phyloP scores from a whole-genome alignment of 2,888 invertebrate genomes.

The Flabesymbios commensalis region DNA sequence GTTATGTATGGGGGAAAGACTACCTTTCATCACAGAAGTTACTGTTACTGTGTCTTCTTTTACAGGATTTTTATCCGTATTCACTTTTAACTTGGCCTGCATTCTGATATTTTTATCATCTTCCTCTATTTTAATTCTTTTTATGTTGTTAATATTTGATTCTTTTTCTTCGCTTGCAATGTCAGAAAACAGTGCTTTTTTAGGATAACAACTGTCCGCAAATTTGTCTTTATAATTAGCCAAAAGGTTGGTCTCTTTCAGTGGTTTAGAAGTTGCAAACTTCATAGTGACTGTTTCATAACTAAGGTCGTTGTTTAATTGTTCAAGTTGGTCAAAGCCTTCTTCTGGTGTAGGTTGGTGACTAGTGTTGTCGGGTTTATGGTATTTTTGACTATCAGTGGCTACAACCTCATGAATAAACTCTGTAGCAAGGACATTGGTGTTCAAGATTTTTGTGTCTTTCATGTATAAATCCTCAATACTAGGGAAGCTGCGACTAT shows the following conservation, averaged over 20 bases:
- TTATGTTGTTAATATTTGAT: slow-evolving; percentile 42
- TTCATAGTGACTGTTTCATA: slow-evolving; percentile 17
- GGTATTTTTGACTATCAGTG: slow-evolving; percentile 68
- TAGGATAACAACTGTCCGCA: slow-evolving; percentile 21
- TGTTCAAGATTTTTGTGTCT: slow-evolving; percentile 68
- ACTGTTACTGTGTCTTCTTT: background rate
- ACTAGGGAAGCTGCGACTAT: slow-evolving; percentile 18
- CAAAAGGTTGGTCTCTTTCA: slow-evolving; percentile 65
- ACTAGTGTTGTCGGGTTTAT: slow-evolving; percentile 62
- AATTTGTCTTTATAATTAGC: slow-evolving; percentile 46
- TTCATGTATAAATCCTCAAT: slow-evolving; percentile 66
- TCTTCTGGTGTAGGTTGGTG: slow-evolving; percentile 21
- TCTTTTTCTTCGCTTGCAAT: slow-evolving; percentile 3
- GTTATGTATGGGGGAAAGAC: too few species aligned
- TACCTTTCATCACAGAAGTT: background rate
- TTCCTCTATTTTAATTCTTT: slow-evolving; percentile 51
- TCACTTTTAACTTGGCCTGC: slow-evolving; percentile 44
- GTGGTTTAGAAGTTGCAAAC: slow-evolving; percentile 29
- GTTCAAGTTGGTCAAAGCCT: background rate
- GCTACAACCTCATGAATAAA: slow-evolving; percentile 56
- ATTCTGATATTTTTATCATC: slow-evolving; percentile 35
- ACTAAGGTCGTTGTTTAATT: slow-evolving; percentile 17
- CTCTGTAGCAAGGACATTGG: slow-evolving; percentile 63
- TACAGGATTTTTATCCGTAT: slow-evolving; percentile 33
- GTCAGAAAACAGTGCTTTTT: slow-evolving; percentile 23